phyloP scores from a whole-genome alignment of 2,113 vertebrate species.

The Arvicanthis niloticus region DNA sequence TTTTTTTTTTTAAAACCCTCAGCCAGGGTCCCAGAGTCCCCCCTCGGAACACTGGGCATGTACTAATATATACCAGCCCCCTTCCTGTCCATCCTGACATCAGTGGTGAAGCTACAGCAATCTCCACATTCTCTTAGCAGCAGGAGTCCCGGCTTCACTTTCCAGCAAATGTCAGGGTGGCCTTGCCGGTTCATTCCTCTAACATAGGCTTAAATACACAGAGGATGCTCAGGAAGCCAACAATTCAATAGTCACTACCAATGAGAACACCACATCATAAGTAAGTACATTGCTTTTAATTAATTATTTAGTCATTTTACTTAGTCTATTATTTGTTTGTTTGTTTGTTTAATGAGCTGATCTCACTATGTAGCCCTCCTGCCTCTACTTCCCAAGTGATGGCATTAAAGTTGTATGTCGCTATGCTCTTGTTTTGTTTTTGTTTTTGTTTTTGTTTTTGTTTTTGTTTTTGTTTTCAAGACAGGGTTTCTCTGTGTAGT shows the following conservation, averaged over 20 bases:
- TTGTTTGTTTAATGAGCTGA: background rate
- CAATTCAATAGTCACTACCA: background rate
- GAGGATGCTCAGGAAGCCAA: background rate
- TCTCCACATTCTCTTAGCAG: background rate
- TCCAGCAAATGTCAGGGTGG: background rate
- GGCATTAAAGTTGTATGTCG: background rate
- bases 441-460: too few species aligned
- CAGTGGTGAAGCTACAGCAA: background rate
- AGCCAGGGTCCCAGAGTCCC: background rate
- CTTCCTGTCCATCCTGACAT: too few species aligned
- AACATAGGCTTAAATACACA: background rate
- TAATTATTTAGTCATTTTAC: background rate
- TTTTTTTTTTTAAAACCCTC: too few species aligned
- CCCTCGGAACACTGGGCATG: background rate
- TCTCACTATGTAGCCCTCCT: background rate
- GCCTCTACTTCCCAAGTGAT: background rate
- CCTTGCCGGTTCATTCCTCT: background rate
- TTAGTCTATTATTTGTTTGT: too few species aligned
- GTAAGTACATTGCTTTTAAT: background rate
- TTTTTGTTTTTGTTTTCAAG: too few species aligned
- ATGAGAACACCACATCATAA: background rate
- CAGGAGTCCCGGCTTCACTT: background rate
- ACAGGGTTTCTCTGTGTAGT: too few species aligned
- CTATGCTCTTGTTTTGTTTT: too few species aligned
- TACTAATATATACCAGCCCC: background rate